Conservation (phyloP, 1,140 invertebrate species). For the Procambarus clarkii region DNA sequence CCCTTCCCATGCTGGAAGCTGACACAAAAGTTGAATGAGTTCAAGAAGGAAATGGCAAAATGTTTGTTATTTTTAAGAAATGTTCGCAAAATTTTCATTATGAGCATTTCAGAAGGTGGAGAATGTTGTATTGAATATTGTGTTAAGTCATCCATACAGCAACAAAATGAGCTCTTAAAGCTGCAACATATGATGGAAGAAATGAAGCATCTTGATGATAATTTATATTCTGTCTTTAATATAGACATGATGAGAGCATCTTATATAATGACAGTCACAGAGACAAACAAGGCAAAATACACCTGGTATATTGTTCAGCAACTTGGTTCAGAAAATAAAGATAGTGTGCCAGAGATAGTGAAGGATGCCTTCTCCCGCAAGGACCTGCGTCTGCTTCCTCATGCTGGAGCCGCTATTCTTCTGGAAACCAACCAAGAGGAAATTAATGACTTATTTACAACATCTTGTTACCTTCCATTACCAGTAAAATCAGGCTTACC, state of each 20-base stretch:
- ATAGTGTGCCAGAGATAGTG: too few species aligned
- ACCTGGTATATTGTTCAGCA: too few species aligned
- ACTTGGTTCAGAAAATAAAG: too few species aligned
- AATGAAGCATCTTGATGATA: neutral
- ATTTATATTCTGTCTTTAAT: neutral
- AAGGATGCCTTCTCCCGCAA: too few species aligned
- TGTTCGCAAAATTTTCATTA: constrained; percentile 38
- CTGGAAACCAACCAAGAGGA: too few species aligned
- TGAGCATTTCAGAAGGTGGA: neutral
- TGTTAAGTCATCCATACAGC: neutral
- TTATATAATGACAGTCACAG: too few species aligned
- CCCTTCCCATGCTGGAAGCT: neutral
- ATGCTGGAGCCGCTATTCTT: too few species aligned
- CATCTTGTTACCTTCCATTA: too few species aligned
- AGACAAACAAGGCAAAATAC: too few species aligned
- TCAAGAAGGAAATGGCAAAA: constrained; percentile 15
- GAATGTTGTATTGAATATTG: constrained; percentile 6
- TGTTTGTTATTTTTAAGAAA: constrained; percentile 39
- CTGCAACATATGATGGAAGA: neutral
- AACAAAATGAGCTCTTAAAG: neutral
- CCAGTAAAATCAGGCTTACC: too few species aligned
- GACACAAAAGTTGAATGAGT: constrained; percentile 12
- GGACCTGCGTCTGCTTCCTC: too few species aligned
- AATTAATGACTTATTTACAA: too few species aligned
- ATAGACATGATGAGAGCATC: constrained; percentile 21